Evolutionary conservation across 1,140 invertebrate genomes (phyloP).

Genomic region (Scaptomyza montana): DNA sequence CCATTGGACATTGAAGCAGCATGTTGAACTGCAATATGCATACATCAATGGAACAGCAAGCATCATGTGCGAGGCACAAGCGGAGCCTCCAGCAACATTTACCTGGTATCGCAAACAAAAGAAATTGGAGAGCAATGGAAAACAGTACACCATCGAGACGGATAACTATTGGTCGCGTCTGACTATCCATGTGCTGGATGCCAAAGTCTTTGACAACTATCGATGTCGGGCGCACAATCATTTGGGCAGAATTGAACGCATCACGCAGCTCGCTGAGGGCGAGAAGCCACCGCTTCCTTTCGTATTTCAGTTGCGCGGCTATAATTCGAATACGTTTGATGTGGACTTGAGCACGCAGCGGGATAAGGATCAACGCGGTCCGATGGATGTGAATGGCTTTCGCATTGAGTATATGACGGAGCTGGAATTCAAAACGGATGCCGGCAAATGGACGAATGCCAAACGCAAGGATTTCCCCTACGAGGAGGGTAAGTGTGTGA

Average conservation of each 20-base stretch:
- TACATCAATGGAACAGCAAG: slow-evolving; percentile 85
- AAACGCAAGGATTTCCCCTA: slow-evolving; percentile 73
- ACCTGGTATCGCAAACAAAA: slow-evolving; percentile 84
- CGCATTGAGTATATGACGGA: slow-evolving; percentile 80
- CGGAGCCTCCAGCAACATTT: slow-evolving; percentile 86
- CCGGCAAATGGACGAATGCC: slow-evolving; percentile 81
- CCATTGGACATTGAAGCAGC: slow-evolving; percentile 72
- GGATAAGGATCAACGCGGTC: slow-evolving; percentile 41
- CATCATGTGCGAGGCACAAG: slow-evolving; percentile 85
- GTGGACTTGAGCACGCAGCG: slow-evolving; percentile 78
- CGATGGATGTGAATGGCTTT: slow-evolving; percentile 81
- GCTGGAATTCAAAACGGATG: slow-evolving; percentile 71
- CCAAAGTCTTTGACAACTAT: slow-evolving; percentile 85
- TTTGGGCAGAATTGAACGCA: slow-evolving; percentile 84
- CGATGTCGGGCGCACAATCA: slow-evolving; percentile 85
- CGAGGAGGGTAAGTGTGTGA: slow-evolving; percentile 72
- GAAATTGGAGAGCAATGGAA: slow-evolving; percentile 71
- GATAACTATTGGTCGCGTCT: slow-evolving; percentile 80
- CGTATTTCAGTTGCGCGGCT: slow-evolving; percentile 76
- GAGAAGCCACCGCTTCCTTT: slow-evolving; percentile 84
- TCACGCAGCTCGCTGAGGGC: slow-evolving; percentile 84
- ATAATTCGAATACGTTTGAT: slow-evolving; percentile 83
- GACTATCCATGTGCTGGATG: slow-evolving; percentile 84
- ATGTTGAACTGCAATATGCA: slow-evolving; percentile 76
- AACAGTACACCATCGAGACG: slow-evolving; percentile 71